A percentile compares a stretch with the other conserved stretches of the same genome.
These are phyloP conservation scores for Eubasilissa regina DNA, from an alignment of 1,140 invertebrate species.

Conservation along the genomic window DNA sequence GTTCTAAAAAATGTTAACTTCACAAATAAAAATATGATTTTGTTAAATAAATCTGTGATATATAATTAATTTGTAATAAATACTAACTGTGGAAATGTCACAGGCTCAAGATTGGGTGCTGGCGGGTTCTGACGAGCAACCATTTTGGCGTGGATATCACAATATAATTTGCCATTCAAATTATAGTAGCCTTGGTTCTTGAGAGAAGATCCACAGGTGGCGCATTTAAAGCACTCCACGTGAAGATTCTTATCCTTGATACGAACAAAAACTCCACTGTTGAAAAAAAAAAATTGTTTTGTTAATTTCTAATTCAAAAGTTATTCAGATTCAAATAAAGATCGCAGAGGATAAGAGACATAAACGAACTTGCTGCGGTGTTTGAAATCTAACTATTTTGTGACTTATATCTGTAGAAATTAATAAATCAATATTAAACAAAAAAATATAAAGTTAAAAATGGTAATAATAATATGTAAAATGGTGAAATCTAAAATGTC, in stretches of 20 bases:
- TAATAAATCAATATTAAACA: no score
- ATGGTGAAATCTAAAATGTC: no score
- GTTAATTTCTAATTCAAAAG: no score
- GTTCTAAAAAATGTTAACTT: no score
- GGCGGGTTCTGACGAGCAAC: conserved; percentile 88
- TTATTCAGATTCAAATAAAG: no score
- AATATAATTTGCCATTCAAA: conserved; percentile 96
- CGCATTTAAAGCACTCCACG: conserved; percentile 97
- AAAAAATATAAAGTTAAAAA: no score
- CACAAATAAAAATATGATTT: no score
- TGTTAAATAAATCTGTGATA: background rate
- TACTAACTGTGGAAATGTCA: conserved; percentile 75
- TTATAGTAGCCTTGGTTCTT: conserved; percentile 98
- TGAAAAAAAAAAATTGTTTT: conserved; percentile 59
- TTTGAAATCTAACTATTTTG: no score
- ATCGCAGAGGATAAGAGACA: no score
- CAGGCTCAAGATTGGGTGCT: conserved; percentile 81
- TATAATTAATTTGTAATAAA: background rate
- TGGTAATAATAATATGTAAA: no score
- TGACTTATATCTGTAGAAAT: no score
- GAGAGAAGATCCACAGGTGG: conserved; percentile 93
- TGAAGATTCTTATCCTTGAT: conserved; percentile 97
- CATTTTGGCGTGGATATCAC: conserved; percentile 94
- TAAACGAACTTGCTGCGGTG: no score
- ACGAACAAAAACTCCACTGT: conserved; percentile 94